These are phyloP conservation scores for Platysternon megacephalum DNA, from an alignment of 2,113 vertebrate genomes.

Conservation along the genomic window DNA sequence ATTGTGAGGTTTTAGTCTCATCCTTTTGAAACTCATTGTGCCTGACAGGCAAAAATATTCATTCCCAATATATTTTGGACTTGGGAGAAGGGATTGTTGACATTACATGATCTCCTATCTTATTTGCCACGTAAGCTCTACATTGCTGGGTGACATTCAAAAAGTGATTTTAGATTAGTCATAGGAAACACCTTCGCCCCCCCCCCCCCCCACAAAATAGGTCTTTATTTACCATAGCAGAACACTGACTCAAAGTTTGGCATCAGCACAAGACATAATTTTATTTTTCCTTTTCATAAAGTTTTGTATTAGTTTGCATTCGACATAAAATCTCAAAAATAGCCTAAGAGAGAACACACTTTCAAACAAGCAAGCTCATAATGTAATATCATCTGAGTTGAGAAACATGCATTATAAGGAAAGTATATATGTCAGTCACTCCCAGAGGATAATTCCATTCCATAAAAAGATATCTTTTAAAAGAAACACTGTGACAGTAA, in stretches of 20 bases:
- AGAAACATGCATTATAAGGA: not conserved
- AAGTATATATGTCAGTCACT: not conserved
- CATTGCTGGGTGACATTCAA: not conserved
- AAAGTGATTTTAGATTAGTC: not conserved
- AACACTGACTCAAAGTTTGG: not conserved
- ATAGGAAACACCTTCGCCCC: not conserved
- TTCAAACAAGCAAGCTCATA: not conserved
- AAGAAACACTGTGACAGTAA: not conserved
- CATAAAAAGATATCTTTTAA: not conserved
- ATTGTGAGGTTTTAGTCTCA: not conserved
- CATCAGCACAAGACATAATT: not conserved
- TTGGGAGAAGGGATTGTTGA: conserved; percentile 26
- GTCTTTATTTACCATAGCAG: conserved; percentile 21
- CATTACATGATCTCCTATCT: not conserved
- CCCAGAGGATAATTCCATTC: not conserved
- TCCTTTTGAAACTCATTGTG: conserved; percentile 10
- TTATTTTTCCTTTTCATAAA: not conserved
- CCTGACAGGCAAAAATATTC: conserved; percentile 30
- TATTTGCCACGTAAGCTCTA: not conserved
- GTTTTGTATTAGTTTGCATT: not conserved
- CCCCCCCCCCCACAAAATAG: not conserved
- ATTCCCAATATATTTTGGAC: conserved; percentile 17
- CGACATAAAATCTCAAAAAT: conserved; percentile 24
- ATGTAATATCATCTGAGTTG: not conserved
- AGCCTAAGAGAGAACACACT: not conserved